Conservation (phyloP, 2,113 vertebrate genomes). For the Lanius collurio region DNA sequence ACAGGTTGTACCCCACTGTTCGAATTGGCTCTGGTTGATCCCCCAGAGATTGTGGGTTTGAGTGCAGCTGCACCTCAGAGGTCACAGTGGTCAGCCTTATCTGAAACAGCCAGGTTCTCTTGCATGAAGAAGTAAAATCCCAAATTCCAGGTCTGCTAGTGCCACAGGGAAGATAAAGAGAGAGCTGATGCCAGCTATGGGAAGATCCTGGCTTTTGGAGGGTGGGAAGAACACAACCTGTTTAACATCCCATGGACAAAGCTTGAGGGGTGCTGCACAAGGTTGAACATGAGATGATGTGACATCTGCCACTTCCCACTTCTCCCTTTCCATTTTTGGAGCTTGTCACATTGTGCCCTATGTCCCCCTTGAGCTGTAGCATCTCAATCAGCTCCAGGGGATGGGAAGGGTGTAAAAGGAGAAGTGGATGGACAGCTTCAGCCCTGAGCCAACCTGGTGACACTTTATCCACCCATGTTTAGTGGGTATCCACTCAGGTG, state of each 20-base stretch:
- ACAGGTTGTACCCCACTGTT: rapidly evolving
- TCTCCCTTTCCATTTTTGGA: no score
- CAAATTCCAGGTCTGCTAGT: neutral
- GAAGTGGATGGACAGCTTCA: neutral
- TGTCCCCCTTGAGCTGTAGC: rapidly evolving
- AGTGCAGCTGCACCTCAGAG: neutral
- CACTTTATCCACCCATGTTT: rapidly evolving
- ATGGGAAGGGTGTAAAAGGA: neutral
- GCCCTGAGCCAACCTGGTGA: neutral
- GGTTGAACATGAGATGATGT: rapidly evolving
- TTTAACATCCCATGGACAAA: rapidly evolving
- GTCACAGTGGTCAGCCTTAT: neutral
- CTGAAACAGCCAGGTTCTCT: neutral
- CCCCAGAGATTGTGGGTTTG: no score
- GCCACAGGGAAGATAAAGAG: neutral
- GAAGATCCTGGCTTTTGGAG: no score
- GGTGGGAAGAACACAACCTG: neutral
- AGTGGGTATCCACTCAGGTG: rapidly evolving
- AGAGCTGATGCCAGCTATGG: neutral
- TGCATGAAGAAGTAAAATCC: neutral
- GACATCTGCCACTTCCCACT: neutral
- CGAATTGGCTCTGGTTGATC: rapidly evolving
- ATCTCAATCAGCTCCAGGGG: neutral
- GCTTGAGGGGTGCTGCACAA: rapidly evolving
- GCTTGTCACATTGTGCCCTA: rapidly evolving